Evolutionary conservation across 2,888 invertebrate species (phyloP), one percentile per base, ranked within the genome.

Genomic region (Drosophila mettleri): DNA sequence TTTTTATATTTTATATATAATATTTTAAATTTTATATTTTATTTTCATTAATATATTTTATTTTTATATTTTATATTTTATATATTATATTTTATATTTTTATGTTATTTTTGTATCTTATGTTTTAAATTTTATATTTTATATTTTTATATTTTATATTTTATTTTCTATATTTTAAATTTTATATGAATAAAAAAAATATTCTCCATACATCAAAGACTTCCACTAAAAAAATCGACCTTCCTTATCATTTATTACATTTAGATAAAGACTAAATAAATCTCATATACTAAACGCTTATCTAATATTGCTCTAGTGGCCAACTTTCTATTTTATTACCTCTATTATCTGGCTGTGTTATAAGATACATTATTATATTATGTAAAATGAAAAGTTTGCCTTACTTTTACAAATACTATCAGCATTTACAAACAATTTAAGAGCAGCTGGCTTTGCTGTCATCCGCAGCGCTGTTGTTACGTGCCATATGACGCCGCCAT

Each of bases 401-500:
- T 27, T 49, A 54, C 45, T 54, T 60, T 70, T 24, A 54, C 49
- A 65, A 66, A 38, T 57, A 38, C 45, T 45, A 61, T 43, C 34
- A 58, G 53, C 54, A 59, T 53, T 52, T 45, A 24, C 41, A n/a
- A 59, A 49, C 54, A 59, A 59, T 74, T 67, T 55, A 58, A 62
- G 8, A 39, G 20, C 54, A 67, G 43, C 67, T 59, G 55, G 22
- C 34, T n/a, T 33, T 55, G 51, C 36, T 51, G n/a, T 22, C 63
- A 27, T 9, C 29, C 52, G 43, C 55, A 33, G 12, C 41, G 48
- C 48, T 22, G 48, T 43, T 63, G 59, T 52, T 53, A 74, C 58
- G 79, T 71, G 65, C 59, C 73, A 73, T 36, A 69, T 78, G 61
- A 60, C 43, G 59, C 49, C 52, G 53, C 55, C 70, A 65, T 31